These are phyloP conservation scores for Cyclopterus lumpus DNA, from an alignment of 2,797 vertebrate genomes.

Conservation along the genomic window DNA sequence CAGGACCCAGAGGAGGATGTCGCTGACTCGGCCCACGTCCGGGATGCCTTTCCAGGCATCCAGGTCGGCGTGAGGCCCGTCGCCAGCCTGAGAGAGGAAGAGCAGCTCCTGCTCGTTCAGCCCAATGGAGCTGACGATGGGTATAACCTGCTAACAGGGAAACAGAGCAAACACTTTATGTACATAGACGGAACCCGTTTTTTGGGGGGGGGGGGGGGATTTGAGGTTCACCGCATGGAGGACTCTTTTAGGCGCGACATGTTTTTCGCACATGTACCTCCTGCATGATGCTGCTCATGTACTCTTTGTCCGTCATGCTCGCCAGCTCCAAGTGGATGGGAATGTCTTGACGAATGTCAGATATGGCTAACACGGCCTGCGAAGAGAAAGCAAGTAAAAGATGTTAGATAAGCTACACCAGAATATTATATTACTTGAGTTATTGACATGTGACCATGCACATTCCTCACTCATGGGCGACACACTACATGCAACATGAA, in stretches of 20 bases:
- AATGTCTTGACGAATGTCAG: conserved; percentile 88
- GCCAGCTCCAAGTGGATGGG: conserved; percentile 97
- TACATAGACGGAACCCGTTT: conserved; percentile 13
- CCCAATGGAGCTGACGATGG: conserved; percentile 93
- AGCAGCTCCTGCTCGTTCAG: conserved; percentile 98
- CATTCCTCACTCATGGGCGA: not conserved
- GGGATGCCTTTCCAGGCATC: conserved; percentile 89
- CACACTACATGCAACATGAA: not conserved
- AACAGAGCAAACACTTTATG: conserved; percentile 40
- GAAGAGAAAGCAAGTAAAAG: conserved; percentile 2
- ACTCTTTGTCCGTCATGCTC: conserved; percentile 95
- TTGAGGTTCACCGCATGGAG: not conserved
- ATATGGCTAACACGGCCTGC: conserved; percentile 90
- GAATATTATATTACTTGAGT: not conserved
- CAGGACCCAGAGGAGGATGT: conserved; percentile 96
- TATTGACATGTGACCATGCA: not conserved
- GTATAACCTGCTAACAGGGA: conserved; percentile 96
- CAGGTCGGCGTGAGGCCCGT: conserved; percentile 89
- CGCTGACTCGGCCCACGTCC: conserved; percentile 91
- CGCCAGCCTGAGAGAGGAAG: conserved; percentile 91
- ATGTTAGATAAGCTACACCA: not conserved
- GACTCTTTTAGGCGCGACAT: not conserved
- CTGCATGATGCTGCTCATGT: conserved; percentile 93
- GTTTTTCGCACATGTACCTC: conserved; percentile 86
- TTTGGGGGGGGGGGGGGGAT: not conserved